These are phyloP conservation scores for Tretioscincus oriximinensis DNA, from an alignment of 2,113 vertebrate genomes.

Conservation along the genomic window DNA sequence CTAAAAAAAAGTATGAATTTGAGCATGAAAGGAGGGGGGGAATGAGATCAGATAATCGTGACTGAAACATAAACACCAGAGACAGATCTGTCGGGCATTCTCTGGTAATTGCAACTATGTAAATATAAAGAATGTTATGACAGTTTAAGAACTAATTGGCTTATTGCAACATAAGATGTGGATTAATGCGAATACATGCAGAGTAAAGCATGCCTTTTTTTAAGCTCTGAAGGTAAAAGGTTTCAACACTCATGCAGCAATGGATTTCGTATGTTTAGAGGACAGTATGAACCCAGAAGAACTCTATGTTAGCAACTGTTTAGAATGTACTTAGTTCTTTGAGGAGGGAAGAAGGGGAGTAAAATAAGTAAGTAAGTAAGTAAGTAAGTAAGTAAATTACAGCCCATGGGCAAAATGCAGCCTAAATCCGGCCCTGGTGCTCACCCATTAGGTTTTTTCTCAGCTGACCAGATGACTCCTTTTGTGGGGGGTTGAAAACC, in stretches of 20 bases:
- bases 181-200: not conserved
- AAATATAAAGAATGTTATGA: slow-evolving; percentile 13
- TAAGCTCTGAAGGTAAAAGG: not conserved
- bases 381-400: too few species aligned
- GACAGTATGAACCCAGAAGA: not conserved
- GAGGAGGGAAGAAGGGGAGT: not conserved
- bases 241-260: not conserved
- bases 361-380: too few species aligned
- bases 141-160: slow-evolving; percentile 8
- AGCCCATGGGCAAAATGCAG: too few species aligned
- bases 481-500: too few species aligned
- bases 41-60: not conserved
- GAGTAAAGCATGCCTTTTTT: not conserved
- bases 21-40: not conserved
- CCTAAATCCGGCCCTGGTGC: too few species aligned
- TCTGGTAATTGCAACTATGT: slow-evolving; percentile 1
- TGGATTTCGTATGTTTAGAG: not conserved
- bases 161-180: slow-evolving; percentile 3
- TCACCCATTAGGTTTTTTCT: too few species aligned
- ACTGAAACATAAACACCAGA: slow-evolving; percentile 1
- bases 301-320: not conserved
- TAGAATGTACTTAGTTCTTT: not conserved
- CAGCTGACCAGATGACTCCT: too few species aligned
- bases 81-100: not conserved
- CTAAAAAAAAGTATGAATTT: not conserved